Percentiles rank a stretch among this genome's conserved stretches.
Evolutionary conservation across 2,797 vertebrate species (phyloP).

Genomic region (Danio tinwini): DNA sequence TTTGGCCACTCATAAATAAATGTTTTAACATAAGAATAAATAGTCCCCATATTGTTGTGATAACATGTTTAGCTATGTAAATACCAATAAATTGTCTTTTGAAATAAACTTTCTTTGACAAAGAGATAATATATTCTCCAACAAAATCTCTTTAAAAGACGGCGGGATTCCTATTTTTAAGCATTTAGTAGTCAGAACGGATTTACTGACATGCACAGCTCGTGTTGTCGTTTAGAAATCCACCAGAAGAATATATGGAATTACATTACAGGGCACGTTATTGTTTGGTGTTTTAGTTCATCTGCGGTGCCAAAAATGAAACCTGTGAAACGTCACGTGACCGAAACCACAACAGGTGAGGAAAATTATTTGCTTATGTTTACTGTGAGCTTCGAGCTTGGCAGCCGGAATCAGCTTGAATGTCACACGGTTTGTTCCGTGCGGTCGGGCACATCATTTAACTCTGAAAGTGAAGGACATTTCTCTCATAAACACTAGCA

Average conservation of each 20-base stretch:
- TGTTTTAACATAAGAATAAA: too few species aligned
- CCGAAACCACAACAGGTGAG: conserved; percentile 58
- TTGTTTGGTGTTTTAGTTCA: not conserved
- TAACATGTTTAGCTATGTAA: too few species aligned
- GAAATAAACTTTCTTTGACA: too few species aligned
- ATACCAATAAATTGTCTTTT: too few species aligned
- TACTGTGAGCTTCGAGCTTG: not conserved
- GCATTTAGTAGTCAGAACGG: too few species aligned
- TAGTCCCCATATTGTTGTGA: too few species aligned
- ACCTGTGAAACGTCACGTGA: conserved; percentile 58
- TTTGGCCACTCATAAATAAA: too few species aligned
- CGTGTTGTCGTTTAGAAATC: not conserved
- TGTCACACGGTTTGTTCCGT: not conserved
- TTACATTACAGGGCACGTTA: not conserved
- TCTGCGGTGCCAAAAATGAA: conserved; percentile 49
- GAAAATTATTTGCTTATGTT: conserved; percentile 51
- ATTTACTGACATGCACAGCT: not conserved
- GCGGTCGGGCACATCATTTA: not conserved
- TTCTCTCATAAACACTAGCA: not conserved
- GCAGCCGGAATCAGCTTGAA: not conserved
- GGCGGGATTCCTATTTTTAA: too few species aligned
- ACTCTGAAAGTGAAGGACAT: not conserved
- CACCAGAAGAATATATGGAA: not conserved
- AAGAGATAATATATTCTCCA: too few species aligned
- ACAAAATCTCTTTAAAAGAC: too few species aligned